Evolutionary conservation across 2,113 vertebrate species (phyloP).

Genomic region (Vidua macroura): DNA sequence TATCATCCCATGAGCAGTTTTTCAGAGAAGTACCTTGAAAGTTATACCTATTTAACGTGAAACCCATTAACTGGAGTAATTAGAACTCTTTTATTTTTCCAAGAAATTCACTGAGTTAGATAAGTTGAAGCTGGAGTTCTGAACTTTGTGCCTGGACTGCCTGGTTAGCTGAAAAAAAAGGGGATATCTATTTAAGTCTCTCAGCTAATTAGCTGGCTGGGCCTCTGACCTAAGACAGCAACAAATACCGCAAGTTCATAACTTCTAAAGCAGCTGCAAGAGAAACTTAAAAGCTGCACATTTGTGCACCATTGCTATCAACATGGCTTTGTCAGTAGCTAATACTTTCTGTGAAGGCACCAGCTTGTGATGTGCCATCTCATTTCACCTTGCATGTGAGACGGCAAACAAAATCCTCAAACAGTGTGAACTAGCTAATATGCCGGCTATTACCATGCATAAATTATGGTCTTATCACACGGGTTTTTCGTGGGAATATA

Average conservation of each 20-base stretch:
- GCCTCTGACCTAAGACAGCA: slow-evolving; percentile 71
- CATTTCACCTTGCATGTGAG: slow-evolving; percentile 88
- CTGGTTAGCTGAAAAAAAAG: slow-evolving; percentile 74
- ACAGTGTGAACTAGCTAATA: slow-evolving; percentile 74
- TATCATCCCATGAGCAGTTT: slow-evolving; percentile 82
- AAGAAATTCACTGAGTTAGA: slow-evolving; percentile 83
- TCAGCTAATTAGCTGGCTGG: slow-evolving; percentile 77
- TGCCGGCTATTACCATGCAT: slow-evolving; percentile 78
- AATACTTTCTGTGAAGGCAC: slow-evolving; percentile 80
- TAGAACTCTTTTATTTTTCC: slow-evolving; percentile 87
- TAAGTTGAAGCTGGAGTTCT: slow-evolving; percentile 83
- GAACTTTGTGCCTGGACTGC: slow-evolving; percentile 81
- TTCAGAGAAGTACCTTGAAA: slow-evolving; percentile 88
- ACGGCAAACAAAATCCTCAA: slow-evolving; percentile 78
- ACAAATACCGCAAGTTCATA: slow-evolving; percentile 61
- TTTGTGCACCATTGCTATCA: slow-evolving; percentile 70
- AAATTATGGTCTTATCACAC: slow-evolving; percentile 75
- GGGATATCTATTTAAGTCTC: slow-evolving; percentile 91
- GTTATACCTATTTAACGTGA: slow-evolving; percentile 93
- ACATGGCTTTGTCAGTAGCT: slow-evolving; percentile 83
- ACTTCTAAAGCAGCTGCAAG: slow-evolving; percentile 65
- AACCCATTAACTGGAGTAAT: slow-evolving; percentile 98
- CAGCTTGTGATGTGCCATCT: slow-evolving; percentile 81
- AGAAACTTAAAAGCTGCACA: slow-evolving; percentile 71
- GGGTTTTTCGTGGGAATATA: slow-evolving; percentile 78